Percentiles rank a stretch among this genome's conserved stretches.
These are phyloP conservation scores for Crenichthys baileyi DNA, from an alignment of 2,797 vertebrate genomes.

Conservation along the genomic window DNA sequence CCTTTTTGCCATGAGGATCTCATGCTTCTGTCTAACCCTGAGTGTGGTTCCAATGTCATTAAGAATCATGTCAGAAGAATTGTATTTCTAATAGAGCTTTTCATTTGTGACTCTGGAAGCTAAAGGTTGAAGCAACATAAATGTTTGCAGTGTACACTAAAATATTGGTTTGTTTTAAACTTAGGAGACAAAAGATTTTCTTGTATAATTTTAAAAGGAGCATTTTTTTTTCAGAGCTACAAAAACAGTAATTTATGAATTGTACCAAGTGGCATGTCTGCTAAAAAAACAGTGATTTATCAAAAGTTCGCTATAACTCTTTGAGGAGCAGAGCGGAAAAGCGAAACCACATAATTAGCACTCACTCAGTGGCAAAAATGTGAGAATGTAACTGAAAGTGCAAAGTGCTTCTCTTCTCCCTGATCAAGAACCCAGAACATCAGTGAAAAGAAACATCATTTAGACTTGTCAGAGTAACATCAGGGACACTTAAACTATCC, in stretches of 20 bases:
- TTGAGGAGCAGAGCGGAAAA: slow-evolving; percentile 45
- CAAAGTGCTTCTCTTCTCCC: slow-evolving; percentile 36
- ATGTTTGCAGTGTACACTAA: background rate
- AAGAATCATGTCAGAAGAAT: too few species aligned
- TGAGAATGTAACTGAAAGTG: slow-evolving; percentile 50
- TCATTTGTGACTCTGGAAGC: background rate
- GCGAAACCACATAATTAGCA: slow-evolving; percentile 66
- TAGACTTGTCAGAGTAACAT: background rate
- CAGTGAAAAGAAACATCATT: background rate
- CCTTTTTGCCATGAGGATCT: too few species aligned
- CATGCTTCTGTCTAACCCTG: background rate
- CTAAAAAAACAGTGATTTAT: slow-evolving; percentile 51
- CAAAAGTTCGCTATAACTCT: slow-evolving; percentile 41
- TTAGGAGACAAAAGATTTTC: background rate
- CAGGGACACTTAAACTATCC: background rate
- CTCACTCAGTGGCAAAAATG: slow-evolving; percentile 37
- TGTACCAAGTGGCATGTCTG: slow-evolving; percentile 11
- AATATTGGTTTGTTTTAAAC: background rate
- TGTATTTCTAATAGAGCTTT: background rate
- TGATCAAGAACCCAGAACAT: slow-evolving; percentile 15
- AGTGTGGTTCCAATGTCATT: background rate
- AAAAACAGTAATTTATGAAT: slow-evolving; percentile 51
- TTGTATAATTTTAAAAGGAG: background rate
- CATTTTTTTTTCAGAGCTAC: slow-evolving; percentile 7
- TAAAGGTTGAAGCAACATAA: background rate